These are phyloP conservation scores for Petaurus breviceps DNA, from an alignment of 2,113 vertebrate species.

Conservation along the genomic window DNA sequence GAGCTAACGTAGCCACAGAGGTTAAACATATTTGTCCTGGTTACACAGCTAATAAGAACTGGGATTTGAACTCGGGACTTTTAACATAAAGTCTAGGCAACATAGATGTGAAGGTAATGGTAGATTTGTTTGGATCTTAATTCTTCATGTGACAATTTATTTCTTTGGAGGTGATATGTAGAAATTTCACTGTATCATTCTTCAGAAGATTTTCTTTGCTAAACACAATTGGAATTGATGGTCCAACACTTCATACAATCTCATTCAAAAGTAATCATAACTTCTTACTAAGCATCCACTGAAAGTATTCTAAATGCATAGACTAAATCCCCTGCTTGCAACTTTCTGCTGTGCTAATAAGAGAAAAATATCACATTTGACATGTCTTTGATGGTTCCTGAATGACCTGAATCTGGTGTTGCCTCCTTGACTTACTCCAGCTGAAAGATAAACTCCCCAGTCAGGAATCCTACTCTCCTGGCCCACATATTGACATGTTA, in stretches of 20 bases:
- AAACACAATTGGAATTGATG: background rate
- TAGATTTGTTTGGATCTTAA: background rate
- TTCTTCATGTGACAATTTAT: background rate
- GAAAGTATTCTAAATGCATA: background rate
- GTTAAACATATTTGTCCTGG: background rate
- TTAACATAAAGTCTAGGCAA: background rate
- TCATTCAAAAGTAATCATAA: background rate
- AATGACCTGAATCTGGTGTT: background rate
- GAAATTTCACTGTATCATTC: background rate
- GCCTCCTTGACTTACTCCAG: background rate
- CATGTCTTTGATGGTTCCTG: background rate
- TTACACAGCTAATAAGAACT: background rate
- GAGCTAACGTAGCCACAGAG: background rate
- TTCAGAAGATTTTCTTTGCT: background rate
- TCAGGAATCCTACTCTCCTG: background rate
- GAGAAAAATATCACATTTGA: background rate
- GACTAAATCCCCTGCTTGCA: background rate
- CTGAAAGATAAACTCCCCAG: background rate
- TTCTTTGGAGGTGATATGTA: background rate
- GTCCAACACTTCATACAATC: background rate
- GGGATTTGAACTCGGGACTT: background rate
- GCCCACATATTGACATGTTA: background rate
- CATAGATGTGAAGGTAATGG: background rate
- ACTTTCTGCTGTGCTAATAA: background rate
- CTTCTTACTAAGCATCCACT: background rate